phyloP scores from a whole-genome alignment of 2,797 vertebrate species.

The Hybognathus amarus region DNA sequence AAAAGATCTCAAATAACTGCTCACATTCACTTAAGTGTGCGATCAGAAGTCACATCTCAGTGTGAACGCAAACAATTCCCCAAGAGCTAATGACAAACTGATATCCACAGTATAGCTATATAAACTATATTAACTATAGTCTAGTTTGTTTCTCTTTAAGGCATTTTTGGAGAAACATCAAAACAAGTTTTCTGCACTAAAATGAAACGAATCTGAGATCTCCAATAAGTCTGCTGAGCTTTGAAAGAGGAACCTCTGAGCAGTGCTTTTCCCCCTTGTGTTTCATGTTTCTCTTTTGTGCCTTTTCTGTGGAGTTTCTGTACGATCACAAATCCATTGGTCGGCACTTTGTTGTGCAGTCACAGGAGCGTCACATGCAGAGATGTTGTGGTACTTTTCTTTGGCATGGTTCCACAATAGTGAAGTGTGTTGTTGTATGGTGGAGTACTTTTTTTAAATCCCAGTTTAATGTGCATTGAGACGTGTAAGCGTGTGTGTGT shows the following conservation, averaged over 20 bases:
- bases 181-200: not conserved
- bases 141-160: not conserved
- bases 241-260: constrained; percentile 3
- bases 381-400: not conserved
- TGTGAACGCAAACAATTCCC: not conserved
- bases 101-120: not conserved
- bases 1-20: not conserved
- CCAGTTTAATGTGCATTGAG: not conserved
- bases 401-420: constrained; percentile 41
- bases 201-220: not conserved
- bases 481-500: not conserved
- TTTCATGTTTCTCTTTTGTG: not conserved
- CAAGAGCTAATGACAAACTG: not conserved
- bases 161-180: not conserved
- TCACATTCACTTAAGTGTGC: not conserved
- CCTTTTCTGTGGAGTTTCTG: constrained; percentile 19
- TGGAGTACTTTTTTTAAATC: constrained; percentile 3
- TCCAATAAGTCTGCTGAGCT: constrained; percentile 10
- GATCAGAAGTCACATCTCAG: not conserved
- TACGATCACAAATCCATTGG: constrained; percentile 17
- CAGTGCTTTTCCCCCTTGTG: not conserved
- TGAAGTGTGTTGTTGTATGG: constrained; percentile 40
- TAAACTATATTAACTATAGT: not conserved
- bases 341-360: constrained; percentile 13
- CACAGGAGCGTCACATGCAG: constrained; percentile 11